These are phyloP conservation scores for Liparis tanakae DNA, from an alignment of 2,797 vertebrate genomes.

Conservation along the genomic window DNA sequence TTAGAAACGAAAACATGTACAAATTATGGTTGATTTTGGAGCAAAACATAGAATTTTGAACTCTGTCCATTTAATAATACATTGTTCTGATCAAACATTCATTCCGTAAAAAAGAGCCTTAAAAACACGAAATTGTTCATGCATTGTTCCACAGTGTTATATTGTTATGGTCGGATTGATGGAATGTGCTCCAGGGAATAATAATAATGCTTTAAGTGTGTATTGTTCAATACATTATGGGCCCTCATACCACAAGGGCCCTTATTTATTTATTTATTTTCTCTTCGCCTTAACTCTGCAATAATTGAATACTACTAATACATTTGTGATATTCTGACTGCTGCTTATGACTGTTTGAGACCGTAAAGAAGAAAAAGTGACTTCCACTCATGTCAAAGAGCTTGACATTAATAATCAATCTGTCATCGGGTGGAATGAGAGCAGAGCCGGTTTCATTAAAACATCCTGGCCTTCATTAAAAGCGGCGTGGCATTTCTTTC, in stretches of 20 bases:
- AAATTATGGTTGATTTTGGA: not conserved
- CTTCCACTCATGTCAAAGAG: constrained; percentile 46
- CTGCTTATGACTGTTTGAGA: constrained; percentile 29
- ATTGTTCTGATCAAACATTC: not conserved
- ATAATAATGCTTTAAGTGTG: constrained; percentile 80
- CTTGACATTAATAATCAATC: constrained; percentile 57
- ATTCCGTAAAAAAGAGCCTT: not conserved
- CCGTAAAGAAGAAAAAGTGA: constrained; percentile 27
- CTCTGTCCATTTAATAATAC: no score
- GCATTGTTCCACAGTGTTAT: constrained; percentile 24
- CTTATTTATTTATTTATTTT: constrained; percentile 23
- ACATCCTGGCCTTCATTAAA: constrained; percentile 48
- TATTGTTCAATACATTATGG: constrained; percentile 78
- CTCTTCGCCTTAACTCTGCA: constrained; percentile 23
- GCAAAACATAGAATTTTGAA: not conserved
- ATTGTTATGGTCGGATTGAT: constrained; percentile 32
- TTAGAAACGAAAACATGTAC: not conserved
- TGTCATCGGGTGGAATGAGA: constrained; percentile 64
- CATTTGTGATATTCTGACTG: constrained; percentile 28
- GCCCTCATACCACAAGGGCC: constrained; percentile 54
- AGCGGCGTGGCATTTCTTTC: constrained; percentile 32
- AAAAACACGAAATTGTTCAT: constrained; percentile 6
- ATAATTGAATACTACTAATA: constrained; percentile 1
- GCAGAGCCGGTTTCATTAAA: constrained; percentile 44
- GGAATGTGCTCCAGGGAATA: constrained; percentile 72